Evolutionary conservation across 2,888 invertebrate species (phyloP), one percentile per base, ranked within the genome.

Genomic region (Ophion obscuratus): DNA sequence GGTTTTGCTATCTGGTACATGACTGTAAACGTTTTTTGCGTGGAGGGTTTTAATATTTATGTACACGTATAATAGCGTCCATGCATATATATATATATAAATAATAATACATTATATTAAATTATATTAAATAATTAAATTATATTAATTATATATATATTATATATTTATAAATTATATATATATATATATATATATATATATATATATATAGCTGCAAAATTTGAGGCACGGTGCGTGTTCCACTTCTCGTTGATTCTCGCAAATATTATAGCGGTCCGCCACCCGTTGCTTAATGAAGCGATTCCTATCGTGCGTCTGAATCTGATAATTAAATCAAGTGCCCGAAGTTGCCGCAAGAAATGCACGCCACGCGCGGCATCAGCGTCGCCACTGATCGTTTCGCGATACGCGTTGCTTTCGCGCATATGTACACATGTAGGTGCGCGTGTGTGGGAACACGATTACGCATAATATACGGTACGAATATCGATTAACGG

Each of bases 291-390:
- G 85, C 85, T 90, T 92, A 92, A 93, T 91, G 91, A 92, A 93
- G 90, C 90, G 90, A 92, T 91, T 89, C 88, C 90, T 92, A 93
- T 92, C 92, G 87, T 84, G 64, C 88, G 77, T 73, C 64, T 80
- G 89, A 91, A 93, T 92, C 92, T 92, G 91, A 92, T 91, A 92
- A 92, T 93, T 92, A 91, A 92, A 93, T 92, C 91, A 91, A 90
- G 88, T 88, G 77, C 77, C 86, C 88, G 87, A 68, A 88, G 87
- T 67, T 59, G 24, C 44, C 62, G 76, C 40, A 59, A 61, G 20
- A 68, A 59, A 59, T 79, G 73, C 61, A 78, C 53, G 77, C 74
- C 68, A 80, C 80, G 68, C 81, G 85, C 62, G 75, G 14, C 62
- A 75, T 73, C 59, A 79, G 66, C 75, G 40, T 47, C 74, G n/a